These are phyloP conservation scores for Siniperca scherzeri DNA, from an alignment of 2,797 vertebrate species.

Conservation along the genomic window DNA sequence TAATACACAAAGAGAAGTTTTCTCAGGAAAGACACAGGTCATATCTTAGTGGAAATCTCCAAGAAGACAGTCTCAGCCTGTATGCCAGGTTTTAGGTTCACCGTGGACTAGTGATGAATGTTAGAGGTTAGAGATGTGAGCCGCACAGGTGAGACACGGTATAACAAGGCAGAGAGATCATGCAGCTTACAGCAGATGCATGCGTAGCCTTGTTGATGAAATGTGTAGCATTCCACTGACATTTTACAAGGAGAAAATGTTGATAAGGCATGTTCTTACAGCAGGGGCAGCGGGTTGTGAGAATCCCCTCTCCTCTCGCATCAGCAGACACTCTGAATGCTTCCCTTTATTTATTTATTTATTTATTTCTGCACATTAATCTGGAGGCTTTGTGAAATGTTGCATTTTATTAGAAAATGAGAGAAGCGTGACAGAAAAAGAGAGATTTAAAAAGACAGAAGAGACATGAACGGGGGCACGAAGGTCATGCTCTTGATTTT, in stretches of 20 bases:
- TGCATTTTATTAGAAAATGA: constrained; percentile 66
- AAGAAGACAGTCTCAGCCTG: constrained; percentile 12
- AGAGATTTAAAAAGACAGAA: constrained; percentile 33
- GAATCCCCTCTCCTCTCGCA: constrained; percentile 70
- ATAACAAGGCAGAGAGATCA: constrained; percentile 45
- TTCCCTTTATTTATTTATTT: constrained; percentile 65
- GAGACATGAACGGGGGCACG: not conserved
- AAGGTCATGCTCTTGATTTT: constrained; percentile 43
- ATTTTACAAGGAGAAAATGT: constrained; percentile 67
- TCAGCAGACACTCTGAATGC: constrained; percentile 70
- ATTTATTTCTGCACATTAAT: constrained; percentile 71
- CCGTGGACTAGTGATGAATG: constrained; percentile 17
- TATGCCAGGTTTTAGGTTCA: constrained; percentile 23
- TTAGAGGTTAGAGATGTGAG: constrained; percentile 39
- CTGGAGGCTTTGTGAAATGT: constrained; percentile 66
- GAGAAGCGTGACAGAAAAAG: constrained; percentile 34
- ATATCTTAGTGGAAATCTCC: constrained; percentile 18
- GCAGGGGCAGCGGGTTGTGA: constrained; percentile 76
- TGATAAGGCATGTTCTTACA: constrained; percentile 76
- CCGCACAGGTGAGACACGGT: constrained; percentile 16
- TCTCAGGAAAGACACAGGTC: constrained; percentile 2
- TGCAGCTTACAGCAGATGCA: constrained; percentile 49
- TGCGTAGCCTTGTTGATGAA: constrained; percentile 48
- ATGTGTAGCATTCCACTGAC: constrained; percentile 58
- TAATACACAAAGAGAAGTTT: not conserved